These are phyloP conservation scores for Temnopleurus reevesii DNA, from an alignment of 53 echinoderm and acorn worm species.

Conservation along the genomic window DNA sequence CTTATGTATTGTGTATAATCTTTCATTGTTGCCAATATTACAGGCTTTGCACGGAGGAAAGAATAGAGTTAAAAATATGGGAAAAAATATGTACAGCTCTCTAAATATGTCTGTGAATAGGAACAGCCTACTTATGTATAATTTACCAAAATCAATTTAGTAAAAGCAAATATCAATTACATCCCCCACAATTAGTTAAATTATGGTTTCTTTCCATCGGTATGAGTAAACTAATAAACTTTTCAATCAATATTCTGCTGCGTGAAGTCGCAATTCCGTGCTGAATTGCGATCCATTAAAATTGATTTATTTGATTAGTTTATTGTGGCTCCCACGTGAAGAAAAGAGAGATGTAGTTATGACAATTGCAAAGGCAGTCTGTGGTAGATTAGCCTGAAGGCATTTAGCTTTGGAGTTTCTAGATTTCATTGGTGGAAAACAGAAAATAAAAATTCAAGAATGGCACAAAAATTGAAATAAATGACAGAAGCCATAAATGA, in stretches of 20 bases:
- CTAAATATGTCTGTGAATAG: background rate
- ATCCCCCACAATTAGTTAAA: background rate
- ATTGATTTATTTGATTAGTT: conserved; percentile 15
- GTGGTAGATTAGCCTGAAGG: no score
- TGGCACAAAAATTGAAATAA: no score
- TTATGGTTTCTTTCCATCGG: background rate
- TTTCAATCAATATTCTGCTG: background rate
- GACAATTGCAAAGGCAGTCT: background rate
- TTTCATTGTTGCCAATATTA: no score
- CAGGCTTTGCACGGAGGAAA: no score
- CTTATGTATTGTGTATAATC: no score
- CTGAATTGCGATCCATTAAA: background rate
- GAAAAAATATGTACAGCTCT: no score
- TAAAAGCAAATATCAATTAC: background rate
- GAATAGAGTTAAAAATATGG: no score
- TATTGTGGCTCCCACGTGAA: background rate
- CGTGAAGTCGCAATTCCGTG: background rate
- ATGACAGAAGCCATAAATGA: no score
- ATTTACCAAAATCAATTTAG: background rate
- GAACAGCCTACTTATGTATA: background rate
- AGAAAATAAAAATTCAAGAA: no score
- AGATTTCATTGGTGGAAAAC: no score
- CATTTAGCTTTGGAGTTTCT: no score
- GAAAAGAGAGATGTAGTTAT: background rate
- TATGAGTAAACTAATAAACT: background rate